Evolutionary conservation across 2,113 vertebrate genomes (phyloP), one percentile per base, ranked within the genome.

Genomic region (Asarcornis scutulata): DNA sequence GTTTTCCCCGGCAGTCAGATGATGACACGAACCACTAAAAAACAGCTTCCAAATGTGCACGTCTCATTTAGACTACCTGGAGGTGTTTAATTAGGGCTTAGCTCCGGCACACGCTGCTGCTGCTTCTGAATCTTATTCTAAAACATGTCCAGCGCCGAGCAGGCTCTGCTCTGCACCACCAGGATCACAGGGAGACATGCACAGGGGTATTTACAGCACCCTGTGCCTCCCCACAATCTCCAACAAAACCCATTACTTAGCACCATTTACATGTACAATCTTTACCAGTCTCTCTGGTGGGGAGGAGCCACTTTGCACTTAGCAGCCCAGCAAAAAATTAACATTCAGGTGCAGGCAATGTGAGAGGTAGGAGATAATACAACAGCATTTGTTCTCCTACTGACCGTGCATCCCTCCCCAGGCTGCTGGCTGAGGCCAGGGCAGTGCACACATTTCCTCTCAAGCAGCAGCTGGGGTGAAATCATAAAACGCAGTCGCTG

Each of bases 81-180:
- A 78, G 83, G 73, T 90, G 86, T 97, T 96, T 97, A 96, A 95
- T 95, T 92, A 83, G 34, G 64, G 66, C 88, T 97, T 90, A 93
- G 53, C 59, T 86, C 31, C 59, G 76, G 63, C 71, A 67, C 60
- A 86, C 21, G 9, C 42, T 88, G 66, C 52, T 13, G 5, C 71
- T 64, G 26, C 26, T 75, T n/a, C 75, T 85, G 82, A 72, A 71
- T 69, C 60, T 84, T 53, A 34, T 77, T 89, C 89, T 68, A 81
- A 75, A 38, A 55, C 22, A n/a, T 59, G 71, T 52, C 26, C 17
- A 29, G 36, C 12, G 17, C 26, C 11, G 5, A 27, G 36, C 3
- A 6, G 27, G 36, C 62, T 64, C 36, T 29, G 42, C 46, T 88
- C 76, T 66, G 13, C 40, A 76, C 27, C 31, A 22, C 36, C n/a